Percentiles rank a stretch among this genome's conserved stretches.
phyloP scores from a whole-genome alignment of 2,113 vertebrate genomes.

The Sphyrna mokarran region DNA sequence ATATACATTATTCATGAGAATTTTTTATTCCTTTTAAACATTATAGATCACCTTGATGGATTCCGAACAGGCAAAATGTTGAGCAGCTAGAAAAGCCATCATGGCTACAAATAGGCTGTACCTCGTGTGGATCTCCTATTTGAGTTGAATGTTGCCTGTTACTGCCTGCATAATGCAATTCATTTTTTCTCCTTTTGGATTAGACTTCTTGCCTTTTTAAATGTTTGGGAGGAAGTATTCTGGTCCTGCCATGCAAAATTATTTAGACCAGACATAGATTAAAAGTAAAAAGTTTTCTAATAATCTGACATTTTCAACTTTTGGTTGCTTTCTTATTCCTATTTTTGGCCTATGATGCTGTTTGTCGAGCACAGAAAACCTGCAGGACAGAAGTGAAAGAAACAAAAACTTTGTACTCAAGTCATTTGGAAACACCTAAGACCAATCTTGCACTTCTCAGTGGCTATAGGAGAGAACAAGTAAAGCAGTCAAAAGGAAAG shows the following conservation, averaged over 20 bases:
- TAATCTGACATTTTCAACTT: neutral
- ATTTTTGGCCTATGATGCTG: neutral
- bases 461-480: neutral
- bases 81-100: neutral
- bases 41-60: neutral
- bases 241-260: neutral
- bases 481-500: neutral
- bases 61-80: neutral
- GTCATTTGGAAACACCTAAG: neutral
- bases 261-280: neutral
- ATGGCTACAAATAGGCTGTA: neutral
- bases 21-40: neutral
- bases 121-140: neutral
- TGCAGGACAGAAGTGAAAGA: neutral
- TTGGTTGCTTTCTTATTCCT: neutral
- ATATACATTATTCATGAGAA: neutral
- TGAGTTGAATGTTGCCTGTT: neutral
- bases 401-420: neutral
- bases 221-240: neutral
- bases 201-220: neutral
- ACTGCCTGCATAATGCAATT: neutral
- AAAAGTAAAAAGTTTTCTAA: neutral
- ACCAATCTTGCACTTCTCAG: neutral
- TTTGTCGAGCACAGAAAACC: neutral
- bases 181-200: neutral